Percentiles rank a stretch among this genome's conserved stretches.
phyloP scores from a whole-genome alignment of 2,888 invertebrate species.

The Eupithecia centaureata region DNA sequence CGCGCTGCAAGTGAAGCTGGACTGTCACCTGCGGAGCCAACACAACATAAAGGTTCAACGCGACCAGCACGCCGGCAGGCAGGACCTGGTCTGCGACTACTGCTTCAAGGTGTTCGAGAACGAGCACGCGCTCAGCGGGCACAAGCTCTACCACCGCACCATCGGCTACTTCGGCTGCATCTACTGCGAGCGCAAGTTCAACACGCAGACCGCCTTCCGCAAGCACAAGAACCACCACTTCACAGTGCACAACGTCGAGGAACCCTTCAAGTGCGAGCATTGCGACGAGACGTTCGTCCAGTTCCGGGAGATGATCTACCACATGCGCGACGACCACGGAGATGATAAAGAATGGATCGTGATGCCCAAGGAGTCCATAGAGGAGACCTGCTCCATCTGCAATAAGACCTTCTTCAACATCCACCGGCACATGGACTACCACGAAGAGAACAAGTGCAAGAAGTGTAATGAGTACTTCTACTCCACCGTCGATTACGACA shows the following conservation, averaged over 20 bases:
- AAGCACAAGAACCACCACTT: constrained; percentile 81
- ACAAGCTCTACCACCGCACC: constrained; percentile 77
- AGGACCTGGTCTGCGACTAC: constrained; percentile 75
- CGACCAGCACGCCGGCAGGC: constrained; percentile 56
- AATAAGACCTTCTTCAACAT: constrained; percentile 75
- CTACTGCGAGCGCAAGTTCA: constrained; percentile 81
- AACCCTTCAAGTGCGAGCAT: constrained; percentile 76
- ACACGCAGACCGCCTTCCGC: constrained; percentile 73
- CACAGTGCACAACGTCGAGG: constrained; percentile 70
- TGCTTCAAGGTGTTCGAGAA: constrained; percentile 79
- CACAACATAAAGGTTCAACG: constrained; percentile 63
- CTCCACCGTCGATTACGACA: constrained; percentile 69
- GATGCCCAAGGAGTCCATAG: constrained; percentile 71
- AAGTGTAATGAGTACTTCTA: constrained; percentile 79
- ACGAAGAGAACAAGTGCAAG: constrained; percentile 78
- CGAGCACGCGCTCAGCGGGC: constrained; percentile 68
- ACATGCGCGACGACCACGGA: constrained; percentile 75
- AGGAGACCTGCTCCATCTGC: constrained; percentile 74
- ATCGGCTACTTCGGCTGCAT: constrained; percentile 76
- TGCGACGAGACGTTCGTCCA: constrained; percentile 83
- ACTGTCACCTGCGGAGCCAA: constrained; percentile 75
- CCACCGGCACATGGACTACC: constrained; percentile 73
- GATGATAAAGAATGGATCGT: constrained; percentile 79
- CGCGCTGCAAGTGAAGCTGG: constrained; percentile 77
- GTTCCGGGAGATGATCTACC: constrained; percentile 80